Base-by-base conservation (phyloP, 1,140 invertebrate genomes). In the Drosophila lacertosa region DNA sequence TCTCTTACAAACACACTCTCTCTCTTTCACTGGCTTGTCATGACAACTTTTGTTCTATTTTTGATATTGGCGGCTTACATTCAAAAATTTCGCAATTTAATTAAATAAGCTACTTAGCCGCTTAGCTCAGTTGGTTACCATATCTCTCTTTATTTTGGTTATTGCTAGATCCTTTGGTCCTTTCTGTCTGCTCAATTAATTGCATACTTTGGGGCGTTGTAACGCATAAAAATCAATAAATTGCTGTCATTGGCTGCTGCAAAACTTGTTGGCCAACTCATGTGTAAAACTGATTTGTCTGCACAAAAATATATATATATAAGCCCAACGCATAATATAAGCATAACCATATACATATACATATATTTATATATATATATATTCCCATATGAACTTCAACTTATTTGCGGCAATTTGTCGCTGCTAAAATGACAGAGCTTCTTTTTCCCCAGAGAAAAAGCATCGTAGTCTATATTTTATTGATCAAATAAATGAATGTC, bases 41-140 rank as follows among this genome's bases (percentile, higher is more conserved):
- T 62, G 59, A 35, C 60, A 64, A 64, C 37, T 29, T 45, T 45
- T 53, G 48, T 37, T 20, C 60, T 45, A 64, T 62, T 44, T 51
- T 51, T 15, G 39, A 37, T 29, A n/a, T n/a, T n/a, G 10, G 15
- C 16, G 22, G 29, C 32, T 13, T 22, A 18, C 50, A 53, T 53
- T 53, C 32, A 53, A 53, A 10, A 26, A 9, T 33, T 16, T 50
- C 15, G 24, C 44, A 54, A 54, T 54, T 54, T 29, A 64, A 54
- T 54, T 64, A 45, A 54, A 33, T 37, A 18, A 44, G 40, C 54
- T 20, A 2, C 9, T 24, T 24, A 22, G 42, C 42, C 5, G 15
- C 16, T 45, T 58, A 9, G 40, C 16, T 26, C n/a, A 18, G 11
- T n/a, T n/a, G n/a, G n/a, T n/a, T n/a, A n/a, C n/a, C n/a, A n/a